Conservation (phyloP, 2,113 vertebrate genomes). For the Corythaixoides concolor region DNA sequence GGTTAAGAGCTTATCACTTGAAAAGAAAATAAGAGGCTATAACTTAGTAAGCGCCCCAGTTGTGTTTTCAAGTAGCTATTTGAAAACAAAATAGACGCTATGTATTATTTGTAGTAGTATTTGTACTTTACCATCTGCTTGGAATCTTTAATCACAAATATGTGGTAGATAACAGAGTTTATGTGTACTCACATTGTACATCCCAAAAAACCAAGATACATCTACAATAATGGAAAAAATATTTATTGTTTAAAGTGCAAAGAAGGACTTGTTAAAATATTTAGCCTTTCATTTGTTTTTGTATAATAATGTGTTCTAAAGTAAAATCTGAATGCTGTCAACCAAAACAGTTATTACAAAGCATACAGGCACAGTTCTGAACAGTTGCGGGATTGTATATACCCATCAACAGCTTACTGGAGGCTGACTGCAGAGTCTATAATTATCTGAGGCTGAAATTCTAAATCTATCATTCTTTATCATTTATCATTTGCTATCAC, state of each 20-base stretch:
- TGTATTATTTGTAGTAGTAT: neutral
- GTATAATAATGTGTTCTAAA: constrained; percentile 6
- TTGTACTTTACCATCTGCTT: neutral
- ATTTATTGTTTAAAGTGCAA: neutral
- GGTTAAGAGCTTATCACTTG: neutral
- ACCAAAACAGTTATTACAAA: constrained; percentile 19
- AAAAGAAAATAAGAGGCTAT: neutral
- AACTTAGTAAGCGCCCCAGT: neutral
- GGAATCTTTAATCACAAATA: neutral
- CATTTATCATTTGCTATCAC: neutral
- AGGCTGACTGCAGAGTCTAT: neutral
- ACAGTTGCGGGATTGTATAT: neutral
- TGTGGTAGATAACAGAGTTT: neutral
- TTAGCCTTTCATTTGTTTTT: constrained; percentile 8
- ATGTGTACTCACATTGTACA: neutral
- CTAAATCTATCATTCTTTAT: neutral
- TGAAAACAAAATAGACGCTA: neutral
- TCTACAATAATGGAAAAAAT: neutral
- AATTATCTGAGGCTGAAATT: constrained; percentile 1
- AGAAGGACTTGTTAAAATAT: neutral
- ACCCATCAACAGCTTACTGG: neutral
- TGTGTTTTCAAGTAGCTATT: neutral
- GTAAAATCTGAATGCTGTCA: neutral
- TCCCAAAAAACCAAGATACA: neutral
- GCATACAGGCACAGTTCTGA: neutral